Base-by-base conservation (phyloP, 2,797 vertebrate species). In the Lutjanus campechanus region DNA sequence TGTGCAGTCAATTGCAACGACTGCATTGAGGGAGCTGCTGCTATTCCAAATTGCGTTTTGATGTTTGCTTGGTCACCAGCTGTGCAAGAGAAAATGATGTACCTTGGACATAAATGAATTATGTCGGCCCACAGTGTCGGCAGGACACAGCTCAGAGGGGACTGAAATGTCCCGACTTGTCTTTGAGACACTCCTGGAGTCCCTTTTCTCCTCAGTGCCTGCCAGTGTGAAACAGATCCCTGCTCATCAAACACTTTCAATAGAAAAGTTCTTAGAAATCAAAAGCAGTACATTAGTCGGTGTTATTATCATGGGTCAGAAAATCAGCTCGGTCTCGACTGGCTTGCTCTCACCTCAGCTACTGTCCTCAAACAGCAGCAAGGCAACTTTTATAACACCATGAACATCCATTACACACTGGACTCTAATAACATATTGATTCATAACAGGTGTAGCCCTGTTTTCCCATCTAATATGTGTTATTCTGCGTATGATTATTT, bases 31-130 rank as follows among this genome's bases (percentile, higher is more conserved):
- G 41, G 44, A 64, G 44, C 69, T 47, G 12, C 63, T 49, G 5
- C 60, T 8, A 12, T 65, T 79, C 61, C 73, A 73, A 65, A 84
- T 76, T 36, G 75, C 15, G 11, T 76, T 85, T 62, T 71, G 60
- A 81, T 66, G 66, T 73, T 13, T 50, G 55, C 69, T 63, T 5
- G 63, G 71, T 69, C 61, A 13, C 65, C 59, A 70, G 73, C 65
- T 56, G 79, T 58, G 69, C 20, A 10, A 5, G 8, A 64, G 49
- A 68, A 71, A 79, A 68, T 11, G 17, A 83, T 67, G 70, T 43
- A 79, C 67, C 55, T 50, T 50, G 43, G 46, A 61, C 53, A 73
- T 72, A 63, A 71, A 67, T 74, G 54, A 80, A 78, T 72, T 69
- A 73, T 3, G 1, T 36, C 74, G 13, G 58, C 64, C 67, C 49